Evolutionary conservation across 2,888 invertebrate species (phyloP).

Genomic region (Ophioninae sp.): DNA sequence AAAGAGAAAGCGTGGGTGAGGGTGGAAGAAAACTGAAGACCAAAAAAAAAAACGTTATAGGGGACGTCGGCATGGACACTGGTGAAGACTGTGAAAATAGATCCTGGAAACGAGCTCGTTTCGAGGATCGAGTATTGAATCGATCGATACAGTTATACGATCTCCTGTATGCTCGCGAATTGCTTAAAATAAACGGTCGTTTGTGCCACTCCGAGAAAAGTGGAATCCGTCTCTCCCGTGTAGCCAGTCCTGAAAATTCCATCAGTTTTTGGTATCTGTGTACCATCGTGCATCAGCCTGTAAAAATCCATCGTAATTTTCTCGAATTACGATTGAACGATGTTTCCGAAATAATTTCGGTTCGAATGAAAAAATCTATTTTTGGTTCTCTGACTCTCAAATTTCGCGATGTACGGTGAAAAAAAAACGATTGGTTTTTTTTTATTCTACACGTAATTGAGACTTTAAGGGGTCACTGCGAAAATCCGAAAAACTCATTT

Average conservation of each 20-base stretch:
- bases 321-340: neutral
- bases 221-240: neutral
- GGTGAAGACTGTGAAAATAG: conserved; percentile 26
- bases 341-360: neutral
- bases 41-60: conserved; percentile 17
- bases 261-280: neutral
- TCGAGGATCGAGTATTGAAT: conserved; percentile 35
- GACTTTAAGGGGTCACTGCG: too few relatives aligned
- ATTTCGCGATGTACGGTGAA: too few relatives aligned
- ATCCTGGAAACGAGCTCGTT: conserved; percentile 37
- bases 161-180: neutral
- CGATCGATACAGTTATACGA: conserved; percentile 5
- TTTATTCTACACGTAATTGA: too few relatives aligned
- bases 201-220: neutral
- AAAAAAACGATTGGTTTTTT: neutral
- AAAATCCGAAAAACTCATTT: too few relatives aligned
- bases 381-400: too few relatives aligned
- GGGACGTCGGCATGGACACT: conserved; percentile 5
- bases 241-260: neutral
- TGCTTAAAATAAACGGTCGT: conserved; percentile 14
- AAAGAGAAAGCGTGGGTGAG: neutral
- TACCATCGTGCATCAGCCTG: neutral
- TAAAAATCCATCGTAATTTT: neutral
- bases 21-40: neutral
- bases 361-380: neutral